Base-by-base conservation (phyloP, 2,797 vertebrate species). In the Lagodon rhomboides region DNA sequence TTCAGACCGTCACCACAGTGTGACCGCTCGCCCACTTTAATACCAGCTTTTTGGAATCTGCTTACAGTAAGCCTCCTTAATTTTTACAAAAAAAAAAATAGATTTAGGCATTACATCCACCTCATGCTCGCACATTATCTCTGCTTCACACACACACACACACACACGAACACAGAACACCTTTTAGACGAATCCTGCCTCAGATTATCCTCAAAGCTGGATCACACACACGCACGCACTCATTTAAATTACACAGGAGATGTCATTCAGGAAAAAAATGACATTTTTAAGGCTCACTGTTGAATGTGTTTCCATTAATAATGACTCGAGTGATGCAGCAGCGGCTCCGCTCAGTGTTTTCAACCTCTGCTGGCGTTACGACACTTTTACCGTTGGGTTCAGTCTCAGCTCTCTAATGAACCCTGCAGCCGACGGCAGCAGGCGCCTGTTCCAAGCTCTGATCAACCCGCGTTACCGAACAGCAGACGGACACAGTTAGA, bases 1-100 rank as follows among this genome's bases (percentile, higher is more conserved):
- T 73, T 59, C 65, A 67, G 30, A n/a, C 46, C 73, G 55, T 65
- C 70, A 0, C 73, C 46, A 2, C 79, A 55, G 38, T 70, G 77
- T 79, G 86, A 83, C 78, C 50, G 62, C 4, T 83, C 77, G 55
- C 54, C 47, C 77, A 51, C 83, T 80, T 55, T 91, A 86, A 91
- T 81, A 71, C 73, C 82, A 75, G 91, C 88, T 86, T 90, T 90
- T 88, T 80, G 74, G 87, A 91, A 92, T 92, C 89, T 87, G 84
- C 91, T 93, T 89, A 92, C 68, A 55, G 66, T 90, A 92, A 93
- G 80, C 87, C 84, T 80, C 66, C 80, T 72, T 75, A 22, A 65
- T 89, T 34, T 88, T 78, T 18, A 62, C 69, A 61, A 86, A 85
- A 84, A 84, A 76, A n/a, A n/a, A n/a, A n/a, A n/a, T n/a, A n/a